These are phyloP conservation scores for Ceraclea dissimilis DNA, from an alignment of 2,888 invertebrate genomes.

Conservation along the genomic window DNA sequence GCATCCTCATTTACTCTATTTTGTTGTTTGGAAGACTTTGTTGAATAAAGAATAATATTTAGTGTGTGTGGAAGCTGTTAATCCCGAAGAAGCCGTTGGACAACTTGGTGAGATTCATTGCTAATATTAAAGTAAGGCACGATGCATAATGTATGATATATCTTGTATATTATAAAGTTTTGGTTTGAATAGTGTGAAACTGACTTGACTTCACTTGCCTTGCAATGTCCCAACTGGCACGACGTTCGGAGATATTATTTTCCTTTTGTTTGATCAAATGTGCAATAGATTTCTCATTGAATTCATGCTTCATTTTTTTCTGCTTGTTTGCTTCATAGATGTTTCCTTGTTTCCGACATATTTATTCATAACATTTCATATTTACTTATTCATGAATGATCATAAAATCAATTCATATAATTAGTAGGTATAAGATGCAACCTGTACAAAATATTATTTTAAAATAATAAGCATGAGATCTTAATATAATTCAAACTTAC, in stretches of 20 bases:
- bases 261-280: constrained; percentile 19
- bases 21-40: too few relatives aligned
- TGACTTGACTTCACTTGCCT: constrained; percentile 19
- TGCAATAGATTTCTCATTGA: constrained; percentile 15
- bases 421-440: too few relatives aligned
- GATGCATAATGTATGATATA: constrained; percentile 23
- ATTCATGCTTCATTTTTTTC: constrained; percentile 1
- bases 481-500: too few relatives aligned
- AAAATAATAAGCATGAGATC: too few relatives aligned
- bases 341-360: not conserved
- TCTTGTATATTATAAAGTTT: constrained; percentile 22
- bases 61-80: constrained; percentile 11
- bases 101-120: constrained; percentile 22
- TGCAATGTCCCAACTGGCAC: constrained; percentile 26
- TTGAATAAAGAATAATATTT: not conserved
- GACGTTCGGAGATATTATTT: constrained; percentile 17
- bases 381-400: not conserved
- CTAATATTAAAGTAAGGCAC: constrained; percentile 24
- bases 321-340: constrained; percentile 6
- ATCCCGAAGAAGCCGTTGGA: constrained; percentile 18
- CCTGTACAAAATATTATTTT: too few relatives aligned
- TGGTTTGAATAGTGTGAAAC: constrained; percentile 9
- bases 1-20: too few relatives aligned
- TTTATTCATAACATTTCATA: constrained; percentile 1
- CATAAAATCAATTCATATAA: not conserved